Base-by-base conservation (phyloP, 2,113 vertebrate genomes). In the Holacanthus passer region DNA sequence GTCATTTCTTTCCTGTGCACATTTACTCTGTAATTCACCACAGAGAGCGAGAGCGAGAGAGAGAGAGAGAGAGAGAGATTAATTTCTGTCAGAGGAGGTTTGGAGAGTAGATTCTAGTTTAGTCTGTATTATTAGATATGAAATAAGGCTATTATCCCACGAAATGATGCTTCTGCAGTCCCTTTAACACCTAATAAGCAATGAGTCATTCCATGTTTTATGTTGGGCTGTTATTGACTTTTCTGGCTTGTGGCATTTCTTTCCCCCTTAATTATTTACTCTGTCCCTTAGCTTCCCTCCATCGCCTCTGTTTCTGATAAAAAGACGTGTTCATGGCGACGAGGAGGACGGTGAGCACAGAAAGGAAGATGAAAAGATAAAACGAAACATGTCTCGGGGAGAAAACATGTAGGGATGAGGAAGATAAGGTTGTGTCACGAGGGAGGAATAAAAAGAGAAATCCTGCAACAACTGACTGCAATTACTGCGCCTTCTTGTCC, bases 211-310 rank as follows among this genome's bases (percentile, higher is more conserved):
- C 29, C 48, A 47, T 12, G 53, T 60, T 83, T 84, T 80, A 81
- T 74, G 74, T 79, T 53, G 12, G 66, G 12, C 73, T 86, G 69
- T 89, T 91, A 82, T 88, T 87, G 87, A 90, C 78, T 88, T 84
- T 45, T 80, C 67, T 70, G 52, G 74, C 85, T 87, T 58, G 62
- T 79, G 83, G 84, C 85, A 55, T 84, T 89, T 79, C 52, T 73
- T 74, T 65, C 35, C 55, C 67, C 37, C 58, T 86, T 90, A 89
- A 91, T 93, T 87, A 92, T 91, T 89, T 82, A 85, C 81, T 76
- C 60, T 83, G 53, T 64, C 80, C 86, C 69, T 81, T 75, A 68
- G 75, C 68, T 58, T 78, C 60, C 43, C 69, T 24, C 17, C 29
- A 58, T 41, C 22, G 79, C 58, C 29, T 78, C 60, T 58, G 55